A percentile compares a stretch with the other conserved stretches of the same genome.
Evolutionary conservation across 1,140 invertebrate genomes (phyloP).

Genomic region (Panagrolaimus sp.): DNA sequence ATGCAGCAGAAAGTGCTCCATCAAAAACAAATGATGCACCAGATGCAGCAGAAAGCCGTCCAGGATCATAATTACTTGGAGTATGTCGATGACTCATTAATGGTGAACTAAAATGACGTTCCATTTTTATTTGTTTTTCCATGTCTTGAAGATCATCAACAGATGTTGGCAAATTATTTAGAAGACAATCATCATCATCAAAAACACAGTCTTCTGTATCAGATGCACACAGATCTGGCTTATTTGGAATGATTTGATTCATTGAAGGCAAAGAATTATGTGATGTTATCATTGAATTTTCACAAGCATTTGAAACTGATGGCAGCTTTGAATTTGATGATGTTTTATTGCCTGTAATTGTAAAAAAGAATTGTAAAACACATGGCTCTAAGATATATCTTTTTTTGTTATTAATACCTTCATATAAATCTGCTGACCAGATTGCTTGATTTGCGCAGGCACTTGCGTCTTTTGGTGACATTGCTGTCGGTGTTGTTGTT

Average conservation of each 20-base stretch:
- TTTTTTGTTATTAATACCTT: neutral
- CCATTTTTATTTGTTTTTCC: slow-evolving; percentile 7
- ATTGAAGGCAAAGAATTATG: slow-evolving; percentile 7
- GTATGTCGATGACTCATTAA: slow-evolving; percentile 2
- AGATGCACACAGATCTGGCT: neutral
- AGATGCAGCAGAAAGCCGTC: neutral
- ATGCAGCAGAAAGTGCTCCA: neutral
- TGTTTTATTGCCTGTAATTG: too few species aligned
- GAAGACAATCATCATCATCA: slow-evolving; percentile 1
- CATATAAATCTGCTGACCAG: neutral
- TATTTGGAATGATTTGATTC: neutral
- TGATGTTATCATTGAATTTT: neutral
- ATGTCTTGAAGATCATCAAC: slow-evolving; percentile 4
- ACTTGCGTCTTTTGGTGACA: too few species aligned
- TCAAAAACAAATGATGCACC: neutral
- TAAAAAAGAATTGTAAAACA: too few species aligned
- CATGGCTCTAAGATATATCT: neutral
- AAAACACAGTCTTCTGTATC: slow-evolving; percentile 1
- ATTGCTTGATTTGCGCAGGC: neutral
- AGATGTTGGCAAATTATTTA: slow-evolving; percentile 7
- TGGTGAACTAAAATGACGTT: slow-evolving; percentile 3
- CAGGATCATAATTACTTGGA: neutral
- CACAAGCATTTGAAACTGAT: neutral
- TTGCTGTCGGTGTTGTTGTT: neutral
- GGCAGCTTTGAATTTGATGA: too few species aligned